Evolutionary conservation across 2,797 vertebrate species (phyloP).

Genomic region (Eidolon dupreanum): DNA sequence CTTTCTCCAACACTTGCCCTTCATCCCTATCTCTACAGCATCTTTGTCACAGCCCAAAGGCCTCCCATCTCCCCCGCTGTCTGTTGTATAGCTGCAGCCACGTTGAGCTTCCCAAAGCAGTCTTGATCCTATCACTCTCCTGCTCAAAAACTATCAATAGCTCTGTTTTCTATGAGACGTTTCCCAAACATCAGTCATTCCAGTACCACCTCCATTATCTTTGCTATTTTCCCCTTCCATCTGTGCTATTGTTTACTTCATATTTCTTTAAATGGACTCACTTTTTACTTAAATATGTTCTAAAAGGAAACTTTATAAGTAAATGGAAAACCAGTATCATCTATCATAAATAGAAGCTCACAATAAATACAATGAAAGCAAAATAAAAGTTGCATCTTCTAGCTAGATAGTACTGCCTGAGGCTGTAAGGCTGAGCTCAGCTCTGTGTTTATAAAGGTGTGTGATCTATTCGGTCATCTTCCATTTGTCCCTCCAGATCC

Average conservation of each 20-base stretch:
- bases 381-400: background rate
- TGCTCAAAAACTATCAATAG: background rate
- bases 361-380: conserved; percentile 48
- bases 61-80: background rate
- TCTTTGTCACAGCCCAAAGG: background rate
- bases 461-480: background rate
- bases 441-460: background rate
- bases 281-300: conserved; percentile 50
- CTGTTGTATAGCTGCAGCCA: background rate
- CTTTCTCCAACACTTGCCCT: background rate
- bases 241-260: conserved; percentile 16
- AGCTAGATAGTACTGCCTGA: background rate
- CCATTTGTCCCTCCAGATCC: background rate
- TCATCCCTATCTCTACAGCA: background rate
- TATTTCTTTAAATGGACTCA: conserved; percentile 60
- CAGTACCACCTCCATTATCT: background rate
- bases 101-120: background rate
- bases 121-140: background rate
- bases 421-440: background rate
- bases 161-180: background rate
- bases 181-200: background rate
- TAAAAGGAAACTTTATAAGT: conserved; percentile 62
- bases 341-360: conserved; percentile 64
- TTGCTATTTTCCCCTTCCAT: background rate
- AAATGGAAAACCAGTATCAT: conserved; percentile 63